Evolutionary conservation across 2,797 vertebrate genomes (phyloP), one percentile per base, ranked within the genome.

Genomic region (Rhincodon typus): DNA sequence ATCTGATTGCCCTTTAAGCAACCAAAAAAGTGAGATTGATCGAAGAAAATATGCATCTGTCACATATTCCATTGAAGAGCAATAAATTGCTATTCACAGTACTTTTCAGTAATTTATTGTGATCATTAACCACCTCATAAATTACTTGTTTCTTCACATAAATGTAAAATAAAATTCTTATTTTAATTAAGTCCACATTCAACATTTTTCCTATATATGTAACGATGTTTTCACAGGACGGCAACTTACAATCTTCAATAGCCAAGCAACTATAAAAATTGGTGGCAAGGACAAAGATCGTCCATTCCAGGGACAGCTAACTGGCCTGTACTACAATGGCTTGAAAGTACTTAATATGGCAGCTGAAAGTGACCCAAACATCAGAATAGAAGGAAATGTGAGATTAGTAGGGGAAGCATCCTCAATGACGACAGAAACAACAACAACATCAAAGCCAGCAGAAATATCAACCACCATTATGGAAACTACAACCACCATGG

Each of bases 161-260:
- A 97, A 96, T 97, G 96, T 97, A 97, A 96, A 96, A 97, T 97
- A 98, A 97, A 97, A 96, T 97, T 97, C 95, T 96, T 97, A 97
- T 97, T 98, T 96, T 97, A 97, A 96, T 96, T 97, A 97, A 96
- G 97, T 98, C 98, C 97, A 96, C 98, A 98, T 97, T 98, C 98
- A 98, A 98, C 98, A 98, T 98, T 98, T 98, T 98, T 97, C 72
- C 98, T 98, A 98, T 98, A 98, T 98, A 98, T 99, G 98, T 98
- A 99, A 99, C 98, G 96, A 98, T 99, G 97, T 98, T 98, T 98
- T 98, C 97, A 96, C 98, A 99, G 99, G 99, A 96, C 99, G 99
- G 96, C 99, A 99, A 98, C 99, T 99, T 97, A 99, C 99, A 97
- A 99, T 99, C 98, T 99, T 99, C 99, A 99, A 99, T 98, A 99